Conservation (phyloP, 2,888 invertebrate species). For the Drosophila colorata region DNA sequence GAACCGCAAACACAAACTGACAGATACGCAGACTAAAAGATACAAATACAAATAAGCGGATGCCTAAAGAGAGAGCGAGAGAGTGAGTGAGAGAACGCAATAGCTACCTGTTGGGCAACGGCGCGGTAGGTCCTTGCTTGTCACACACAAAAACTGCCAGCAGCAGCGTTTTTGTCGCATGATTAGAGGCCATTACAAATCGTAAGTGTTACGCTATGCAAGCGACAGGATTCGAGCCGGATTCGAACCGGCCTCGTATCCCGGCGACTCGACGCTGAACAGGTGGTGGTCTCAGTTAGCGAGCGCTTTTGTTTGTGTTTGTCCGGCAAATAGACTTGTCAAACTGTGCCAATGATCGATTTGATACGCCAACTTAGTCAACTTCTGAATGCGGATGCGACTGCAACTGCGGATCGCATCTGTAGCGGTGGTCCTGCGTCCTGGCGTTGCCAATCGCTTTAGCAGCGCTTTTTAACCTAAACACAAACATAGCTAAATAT, state of each 20-base stretch:
- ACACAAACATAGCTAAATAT: conserved; percentile 1
- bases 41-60: background rate
- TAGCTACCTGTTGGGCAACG: conserved; percentile 65
- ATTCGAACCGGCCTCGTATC: conserved; percentile 20
- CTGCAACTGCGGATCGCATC: conserved; percentile 11
- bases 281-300: conserved; percentile 49
- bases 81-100: background rate
- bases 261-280: conserved; percentile 9
- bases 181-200: conserved; percentile 80
- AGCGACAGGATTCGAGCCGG: conserved; percentile 4
- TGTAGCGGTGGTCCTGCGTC: conserved; percentile 26
- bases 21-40: conserved; percentile 16
- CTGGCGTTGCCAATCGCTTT: conserved; percentile 74
- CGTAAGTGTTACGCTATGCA: conserved; percentile 75
- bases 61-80: background rate
- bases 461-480: conserved; percentile 73
- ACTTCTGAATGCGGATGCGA: conserved; percentile 50
- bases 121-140: conserved; percentile 69
- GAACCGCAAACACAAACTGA: conserved; percentile 62
- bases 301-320: conserved; percentile 36
- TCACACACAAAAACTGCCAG: no score
- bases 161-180: conserved; percentile 63
- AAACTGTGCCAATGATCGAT: conserved; percentile 82
- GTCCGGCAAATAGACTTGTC: conserved; percentile 75
- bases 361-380: conserved; percentile 81